phyloP scores from a whole-genome alignment of 2,797 vertebrate genomes.

The Sebastes kiyomatsui region DNA sequence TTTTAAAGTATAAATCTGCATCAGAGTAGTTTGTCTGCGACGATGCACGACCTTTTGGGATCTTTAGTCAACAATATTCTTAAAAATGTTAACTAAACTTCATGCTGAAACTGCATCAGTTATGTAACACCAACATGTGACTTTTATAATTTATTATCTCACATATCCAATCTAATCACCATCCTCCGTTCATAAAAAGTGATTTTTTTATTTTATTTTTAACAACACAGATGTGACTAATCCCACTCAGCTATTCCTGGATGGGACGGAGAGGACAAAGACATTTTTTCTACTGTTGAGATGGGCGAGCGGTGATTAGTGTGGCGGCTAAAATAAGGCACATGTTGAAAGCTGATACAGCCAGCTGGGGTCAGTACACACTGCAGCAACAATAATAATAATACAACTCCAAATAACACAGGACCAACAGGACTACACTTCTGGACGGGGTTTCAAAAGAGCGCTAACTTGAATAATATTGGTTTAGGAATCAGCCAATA shows the following conservation, averaged over 20 bases:
- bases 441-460: not conserved
- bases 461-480: not conserved
- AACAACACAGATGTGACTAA: conserved; percentile 21
- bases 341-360: conserved; percentile 64
- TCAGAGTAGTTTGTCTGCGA: not conserved
- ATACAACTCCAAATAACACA: conserved; percentile 8
- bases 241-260: conserved; percentile 54
- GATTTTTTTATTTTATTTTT: not conserved
- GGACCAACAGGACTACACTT: not conserved
- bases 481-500: not conserved
- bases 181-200: not conserved
- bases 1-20: not conserved
- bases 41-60: not conserved
- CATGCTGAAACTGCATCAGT: not conserved
- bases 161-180: not conserved
- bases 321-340: conserved; percentile 65
- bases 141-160: not conserved
- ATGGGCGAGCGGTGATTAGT: conserved; percentile 29
- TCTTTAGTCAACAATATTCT: not conserved
- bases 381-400: not conserved
- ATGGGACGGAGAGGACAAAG: conserved; percentile 43
- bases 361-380: conserved; percentile 33
- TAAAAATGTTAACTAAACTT: not conserved
- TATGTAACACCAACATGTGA: not conserved
- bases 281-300: conserved; percentile 24